These are phyloP conservation scores for Drosophila sproati DNA, from an alignment of 1,140 invertebrate genomes.

Conservation along the genomic window DNA sequence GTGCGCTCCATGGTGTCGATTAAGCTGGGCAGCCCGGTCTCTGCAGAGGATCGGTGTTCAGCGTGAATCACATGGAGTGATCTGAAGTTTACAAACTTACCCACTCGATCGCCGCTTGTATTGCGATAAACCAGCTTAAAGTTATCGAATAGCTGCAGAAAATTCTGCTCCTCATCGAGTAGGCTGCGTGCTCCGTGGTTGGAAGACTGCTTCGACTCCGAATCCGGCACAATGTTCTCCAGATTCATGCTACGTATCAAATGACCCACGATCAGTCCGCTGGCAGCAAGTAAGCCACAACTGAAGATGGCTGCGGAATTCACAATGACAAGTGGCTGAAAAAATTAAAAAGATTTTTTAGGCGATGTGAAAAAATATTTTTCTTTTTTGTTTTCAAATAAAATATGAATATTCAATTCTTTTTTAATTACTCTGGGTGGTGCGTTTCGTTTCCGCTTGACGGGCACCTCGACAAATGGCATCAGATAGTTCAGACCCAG, in stretches of 20 bases:
- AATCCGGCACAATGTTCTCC: conserved; percentile 48
- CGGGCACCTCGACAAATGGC: conserved; percentile 74
- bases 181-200: conserved; percentile 27
- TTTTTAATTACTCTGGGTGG: conserved; percentile 49
- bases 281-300: conserved; percentile 60
- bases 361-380: too few relatives aligned
- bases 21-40: conserved; percentile 55
- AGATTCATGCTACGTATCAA: conserved; percentile 63
- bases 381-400: too few relatives aligned
- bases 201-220: conserved; percentile 9
- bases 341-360: neutral
- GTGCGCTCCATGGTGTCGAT: conserved; percentile 57
- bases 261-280: conserved; percentile 56
- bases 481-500: conserved; percentile 70
- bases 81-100: conserved; percentile 28
- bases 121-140: conserved; percentile 75
- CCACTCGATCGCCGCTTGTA: conserved; percentile 61
- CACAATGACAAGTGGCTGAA: conserved; percentile 59
- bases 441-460: conserved; percentile 59
- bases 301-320: conserved; percentile 69
- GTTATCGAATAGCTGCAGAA: conserved; percentile 55
- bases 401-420: too few relatives aligned
- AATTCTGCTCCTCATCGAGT: conserved; percentile 28
- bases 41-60: conserved; percentile 20
- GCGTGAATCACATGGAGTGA: neutral